Conservation (phyloP, 2,888 invertebrate species). For the Watsonalla binaria region DNA sequence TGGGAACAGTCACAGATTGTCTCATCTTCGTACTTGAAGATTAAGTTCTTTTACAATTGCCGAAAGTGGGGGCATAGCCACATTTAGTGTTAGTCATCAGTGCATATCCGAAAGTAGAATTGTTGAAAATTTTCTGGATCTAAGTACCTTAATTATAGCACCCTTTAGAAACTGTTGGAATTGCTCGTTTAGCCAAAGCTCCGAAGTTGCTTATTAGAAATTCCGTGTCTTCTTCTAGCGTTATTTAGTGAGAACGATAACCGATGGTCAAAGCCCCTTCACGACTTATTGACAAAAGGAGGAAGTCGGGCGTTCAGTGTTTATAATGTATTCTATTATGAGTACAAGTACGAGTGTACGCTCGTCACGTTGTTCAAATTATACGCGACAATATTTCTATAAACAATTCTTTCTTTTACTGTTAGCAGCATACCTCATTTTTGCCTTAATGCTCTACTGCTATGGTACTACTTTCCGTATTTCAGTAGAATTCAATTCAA, state of each 20-base stretch:
- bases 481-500: too few relatives aligned
- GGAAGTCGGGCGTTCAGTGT: constrained; percentile 9
- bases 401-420: not conserved
- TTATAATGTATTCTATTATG: constrained; percentile 13
- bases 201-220: not conserved
- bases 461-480: too few relatives aligned
- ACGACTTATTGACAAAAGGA: constrained; percentile 3
- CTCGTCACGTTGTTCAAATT: constrained; percentile 8
- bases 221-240: not conserved
- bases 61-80: not conserved
- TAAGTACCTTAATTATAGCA: too few relatives aligned
- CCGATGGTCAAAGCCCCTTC: constrained; percentile 4
- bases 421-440: not conserved
- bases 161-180: too few relatives aligned
- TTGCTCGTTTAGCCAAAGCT: too few relatives aligned
- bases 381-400: not conserved
- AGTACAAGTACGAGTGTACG: constrained; percentile 4
- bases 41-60: not conserved
- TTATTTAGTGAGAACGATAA: not conserved
- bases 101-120: not conserved
- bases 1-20: constrained; percentile 7
- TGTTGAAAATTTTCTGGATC: too few relatives aligned
- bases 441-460: not conserved
- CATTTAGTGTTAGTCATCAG: not conserved
- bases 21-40: not conserved